These are phyloP conservation scores for Cyclargus thomasi DNA, from an alignment of 1,140 invertebrate genomes.

Conservation along the genomic window DNA sequence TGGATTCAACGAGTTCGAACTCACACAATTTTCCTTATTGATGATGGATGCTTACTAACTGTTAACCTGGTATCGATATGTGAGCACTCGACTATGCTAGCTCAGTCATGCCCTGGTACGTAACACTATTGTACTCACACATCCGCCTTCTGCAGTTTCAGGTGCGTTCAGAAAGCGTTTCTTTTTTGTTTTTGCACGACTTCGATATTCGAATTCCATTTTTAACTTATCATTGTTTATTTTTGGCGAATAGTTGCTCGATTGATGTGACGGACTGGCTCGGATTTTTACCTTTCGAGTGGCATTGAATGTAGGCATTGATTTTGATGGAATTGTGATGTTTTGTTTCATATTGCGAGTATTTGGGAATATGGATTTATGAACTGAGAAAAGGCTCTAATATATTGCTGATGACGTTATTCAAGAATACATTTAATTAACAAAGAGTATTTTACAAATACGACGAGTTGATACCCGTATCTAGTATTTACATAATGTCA, in stretches of 20 bases:
- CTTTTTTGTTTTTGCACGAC: constrained; percentile 34
- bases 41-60: too few species aligned
- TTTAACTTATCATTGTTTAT: constrained; percentile 15
- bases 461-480: too few species aligned
- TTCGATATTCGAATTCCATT: constrained; percentile 14
- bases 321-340: background rate
- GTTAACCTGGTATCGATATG: background rate
- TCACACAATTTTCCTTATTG: too few species aligned
- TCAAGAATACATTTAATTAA: too few species aligned
- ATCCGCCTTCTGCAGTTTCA: constrained; percentile 53
- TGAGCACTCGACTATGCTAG: constrained; percentile 49
- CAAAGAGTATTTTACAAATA: too few species aligned
- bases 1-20: too few species aligned
- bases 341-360: background rate
- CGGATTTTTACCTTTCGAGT: background rate
- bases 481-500: too few species aligned
- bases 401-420: too few species aligned
- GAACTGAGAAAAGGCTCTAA: too few species aligned
- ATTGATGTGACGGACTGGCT: constrained; percentile 2
- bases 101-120: constrained; percentile 54
- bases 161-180: constrained; percentile 46
- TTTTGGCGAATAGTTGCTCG: constrained; percentile 5
- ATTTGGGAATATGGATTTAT: background rate
- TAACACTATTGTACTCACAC: constrained; percentile 50
- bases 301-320: background rate